Evolutionary conservation across 2,113 vertebrate species (phyloP).

Genomic region (Micronycteris hirsuta): DNA sequence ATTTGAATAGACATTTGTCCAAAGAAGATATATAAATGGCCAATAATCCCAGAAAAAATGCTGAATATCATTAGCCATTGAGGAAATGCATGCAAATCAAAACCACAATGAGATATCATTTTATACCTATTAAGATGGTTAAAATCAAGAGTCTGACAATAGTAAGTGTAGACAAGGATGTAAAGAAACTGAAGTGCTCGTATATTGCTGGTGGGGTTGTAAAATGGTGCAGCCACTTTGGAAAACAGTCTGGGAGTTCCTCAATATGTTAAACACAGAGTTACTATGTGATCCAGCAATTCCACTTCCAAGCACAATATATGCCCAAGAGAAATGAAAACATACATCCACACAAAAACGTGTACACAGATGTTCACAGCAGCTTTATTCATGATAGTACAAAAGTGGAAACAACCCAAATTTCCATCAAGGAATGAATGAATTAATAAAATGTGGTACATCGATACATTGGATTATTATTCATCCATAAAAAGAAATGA

Average conservation of each 20-base stretch:
- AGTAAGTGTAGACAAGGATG: not conserved
- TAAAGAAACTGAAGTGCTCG: not conserved
- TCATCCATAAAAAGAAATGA: not conserved
- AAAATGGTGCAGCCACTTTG: not conserved
- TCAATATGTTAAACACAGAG: not conserved
- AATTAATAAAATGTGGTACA: not conserved
- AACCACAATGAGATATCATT: not conserved
- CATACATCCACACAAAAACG: not conserved
- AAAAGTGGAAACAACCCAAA: not conserved
- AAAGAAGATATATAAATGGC: not conserved
- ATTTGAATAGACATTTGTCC: not conserved
- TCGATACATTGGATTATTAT: not conserved
- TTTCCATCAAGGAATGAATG: not conserved
- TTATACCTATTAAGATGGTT: not conserved
- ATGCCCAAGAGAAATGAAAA: not conserved
- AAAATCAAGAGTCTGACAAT: not conserved
- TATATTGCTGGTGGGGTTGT: not conserved
- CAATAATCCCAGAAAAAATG: not conserved
- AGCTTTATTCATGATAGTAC: not conserved
- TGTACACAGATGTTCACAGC: not conserved
- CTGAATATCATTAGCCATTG: not conserved
- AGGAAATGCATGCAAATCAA: not conserved
- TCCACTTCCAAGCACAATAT: not conserved
- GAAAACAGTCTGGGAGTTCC: not conserved
- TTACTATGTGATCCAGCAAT: not conserved